phyloP scores from a whole-genome alignment of 1,140 invertebrate genomes.

The Drosophila bifasciata region DNA sequence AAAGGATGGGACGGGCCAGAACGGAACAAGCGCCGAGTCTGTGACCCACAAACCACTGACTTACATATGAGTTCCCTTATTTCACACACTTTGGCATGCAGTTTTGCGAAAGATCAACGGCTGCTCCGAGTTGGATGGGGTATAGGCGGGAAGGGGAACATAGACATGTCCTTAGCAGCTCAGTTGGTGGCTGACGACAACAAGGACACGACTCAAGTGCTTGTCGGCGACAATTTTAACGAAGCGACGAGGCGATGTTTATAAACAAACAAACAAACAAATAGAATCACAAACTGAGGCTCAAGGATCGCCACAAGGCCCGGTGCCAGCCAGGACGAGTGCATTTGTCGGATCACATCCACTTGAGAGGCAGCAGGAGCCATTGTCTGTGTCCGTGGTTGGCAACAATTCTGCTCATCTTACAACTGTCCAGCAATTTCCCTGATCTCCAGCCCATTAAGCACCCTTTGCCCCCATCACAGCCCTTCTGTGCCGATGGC shows the following conservation, averaged over 20 bases:
- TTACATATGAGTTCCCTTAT: slow-evolving; percentile 21
- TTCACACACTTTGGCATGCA: slow-evolving; percentile 23
- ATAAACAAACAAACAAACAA: slow-evolving; percentile 74
- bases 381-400: background rate
- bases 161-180: slow-evolving; percentile 60
- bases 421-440: slow-evolving; percentile 36
- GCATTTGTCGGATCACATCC: slow-evolving; percentile 44
- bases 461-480: slow-evolving; percentile 8
- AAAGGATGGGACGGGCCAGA: slow-evolving; percentile 26
- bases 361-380: slow-evolving; percentile 26
- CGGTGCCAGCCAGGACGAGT: slow-evolving; percentile 17
- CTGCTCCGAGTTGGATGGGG: background rate
- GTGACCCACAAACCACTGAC: slow-evolving; percentile 69
- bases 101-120: slow-evolving; percentile 65
- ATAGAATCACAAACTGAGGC: slow-evolving; percentile 26
- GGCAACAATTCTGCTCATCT: slow-evolving; percentile 48
- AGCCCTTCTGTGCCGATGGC: background rate
- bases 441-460: background rate
- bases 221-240: slow-evolving; percentile 58
- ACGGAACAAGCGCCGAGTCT: slow-evolving; percentile 34
- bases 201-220: slow-evolving; percentile 67
- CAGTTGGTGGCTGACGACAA: slow-evolving; percentile 76
- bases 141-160: slow-evolving; percentile 2
- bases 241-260: slow-evolving; percentile 49
- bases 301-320: slow-evolving; percentile 14